Base-by-base conservation (phyloP, 2,113 vertebrate species). In the Asarcornis scutulata region DNA sequence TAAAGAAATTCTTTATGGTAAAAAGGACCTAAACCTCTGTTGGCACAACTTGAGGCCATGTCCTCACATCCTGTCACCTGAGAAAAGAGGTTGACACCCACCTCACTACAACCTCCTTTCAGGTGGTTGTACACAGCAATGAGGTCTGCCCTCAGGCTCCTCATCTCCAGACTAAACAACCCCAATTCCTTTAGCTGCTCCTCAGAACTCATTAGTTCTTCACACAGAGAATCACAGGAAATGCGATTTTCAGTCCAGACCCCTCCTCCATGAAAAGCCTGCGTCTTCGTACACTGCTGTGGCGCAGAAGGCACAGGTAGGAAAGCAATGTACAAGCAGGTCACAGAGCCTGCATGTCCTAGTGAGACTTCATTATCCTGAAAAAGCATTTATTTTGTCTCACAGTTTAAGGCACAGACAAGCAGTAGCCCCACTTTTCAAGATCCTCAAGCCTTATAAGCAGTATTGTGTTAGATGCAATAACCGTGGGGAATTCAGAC, bases 221-320 rank as follows among this genome's bases (percentile, higher is more conserved):
- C 62, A 63, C 60, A 63, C 62, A 40, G 6, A 25, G 26, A 40
- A 40, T 40, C 38, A 40, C 3, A 4, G 18, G 27, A 27, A 13
- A 64, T 13, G 0, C 1, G 0, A 62, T 21, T 46, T 78, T 88
- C 5, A 2, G 9, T 50, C 52, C 52, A 60, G 50, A 71, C 14
- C 34, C 80, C 34, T 72, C 23, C n/a, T 13, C 34, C 26, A 17
- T 7, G 18, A 42, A 75, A 60, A 80, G 17, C 48, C 48, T 32
- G 14, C 2, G 0, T 74, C 84, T 59, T 52, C 17, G 18, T 29
- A 84, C 11, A 23, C 3, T 29, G 46, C 16, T 0, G 0, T 11
- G 29, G 32, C 40, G 67, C 20, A 34, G 27, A 52, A 50, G 44
- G 8, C 36, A 63, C 42, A 59, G 40, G 40, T 0, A 23, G 31